Conservation (phyloP, 2,113 vertebrate genomes). For the Eupsittula cactorum region DNA sequence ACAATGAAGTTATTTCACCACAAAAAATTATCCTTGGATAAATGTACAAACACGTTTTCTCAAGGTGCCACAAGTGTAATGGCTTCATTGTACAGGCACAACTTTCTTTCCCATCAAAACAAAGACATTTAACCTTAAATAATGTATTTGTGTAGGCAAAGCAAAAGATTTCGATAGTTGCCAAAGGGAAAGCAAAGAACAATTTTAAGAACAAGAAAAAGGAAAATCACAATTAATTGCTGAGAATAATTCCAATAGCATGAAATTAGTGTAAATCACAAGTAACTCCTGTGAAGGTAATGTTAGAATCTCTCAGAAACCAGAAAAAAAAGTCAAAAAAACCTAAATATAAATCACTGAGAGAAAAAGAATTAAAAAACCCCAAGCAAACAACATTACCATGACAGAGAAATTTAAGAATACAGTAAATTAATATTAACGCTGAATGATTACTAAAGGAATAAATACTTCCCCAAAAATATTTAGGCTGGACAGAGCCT, state of each 20-base stretch:
- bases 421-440: background rate
- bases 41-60: background rate
- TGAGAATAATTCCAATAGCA: conserved; percentile 45
- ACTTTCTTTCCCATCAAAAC: background rate
- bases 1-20: background rate
- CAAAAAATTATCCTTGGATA: background rate
- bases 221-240: background rate
- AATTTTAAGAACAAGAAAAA: background rate
- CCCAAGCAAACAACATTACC: background rate
- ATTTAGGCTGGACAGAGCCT: background rate
- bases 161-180: conserved; percentile 3
- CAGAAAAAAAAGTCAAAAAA: background rate
- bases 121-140: conserved; percentile 12
- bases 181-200: conserved; percentile 40
- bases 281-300: conserved; percentile 22
- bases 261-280: conserved; percentile 63
- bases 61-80: background rate
- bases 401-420: background rate
- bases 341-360: background rate
- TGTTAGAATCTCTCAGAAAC: conserved; percentile 14
- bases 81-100: background rate
- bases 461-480: background rate
- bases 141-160: conserved; percentile 27
- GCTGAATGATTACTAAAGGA: background rate
- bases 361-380: background rate